phyloP scores from a whole-genome alignment of 2,888 invertebrate genomes.

The Heliothis peltigera region DNA sequence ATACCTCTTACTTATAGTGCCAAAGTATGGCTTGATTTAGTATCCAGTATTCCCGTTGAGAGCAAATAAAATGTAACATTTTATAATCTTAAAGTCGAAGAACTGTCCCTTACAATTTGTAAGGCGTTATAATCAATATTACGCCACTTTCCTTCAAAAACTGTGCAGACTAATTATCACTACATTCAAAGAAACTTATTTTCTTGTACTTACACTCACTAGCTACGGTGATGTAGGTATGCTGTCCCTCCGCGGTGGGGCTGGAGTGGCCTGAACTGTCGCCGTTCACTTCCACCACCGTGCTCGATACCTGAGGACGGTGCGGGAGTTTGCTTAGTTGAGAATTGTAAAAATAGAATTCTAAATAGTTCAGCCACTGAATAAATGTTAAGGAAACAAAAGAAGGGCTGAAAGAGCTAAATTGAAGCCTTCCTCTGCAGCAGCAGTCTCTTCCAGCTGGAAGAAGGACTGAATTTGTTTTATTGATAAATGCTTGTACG shows the following conservation, averaged over 20 bases:
- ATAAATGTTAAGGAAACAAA: no score
- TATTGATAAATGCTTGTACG: no score
- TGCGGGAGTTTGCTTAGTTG: conserved; percentile 3
- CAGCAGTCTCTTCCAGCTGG: no score
- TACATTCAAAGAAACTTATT: neutral
- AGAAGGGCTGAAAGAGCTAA: no score
- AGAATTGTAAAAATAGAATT: no score
- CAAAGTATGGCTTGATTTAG: neutral
- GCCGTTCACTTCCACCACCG: conserved; percentile 87
- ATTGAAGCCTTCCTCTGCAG: no score
- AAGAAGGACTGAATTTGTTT: no score
- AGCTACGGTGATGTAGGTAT: conserved; percentile 92
- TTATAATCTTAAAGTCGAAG: no score
- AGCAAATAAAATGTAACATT: neutral
- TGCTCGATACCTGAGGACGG: conserved; percentile 79
- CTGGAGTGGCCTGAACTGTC: conserved; percentile 90
- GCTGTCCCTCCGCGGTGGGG: conserved; percentile 85
- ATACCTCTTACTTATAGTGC: neutral
- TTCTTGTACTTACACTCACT: conserved; percentile 49
- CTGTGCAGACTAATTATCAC: conserved; percentile 13
- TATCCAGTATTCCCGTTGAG: neutral
- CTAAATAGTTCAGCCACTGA: no score
- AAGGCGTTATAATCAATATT: neutral
- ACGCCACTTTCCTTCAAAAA: conserved; percentile 11
- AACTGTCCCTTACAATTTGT: no score